Base-by-base conservation (phyloP, 2,113 vertebrate species). In the Pachypanchax playfairii region DNA sequence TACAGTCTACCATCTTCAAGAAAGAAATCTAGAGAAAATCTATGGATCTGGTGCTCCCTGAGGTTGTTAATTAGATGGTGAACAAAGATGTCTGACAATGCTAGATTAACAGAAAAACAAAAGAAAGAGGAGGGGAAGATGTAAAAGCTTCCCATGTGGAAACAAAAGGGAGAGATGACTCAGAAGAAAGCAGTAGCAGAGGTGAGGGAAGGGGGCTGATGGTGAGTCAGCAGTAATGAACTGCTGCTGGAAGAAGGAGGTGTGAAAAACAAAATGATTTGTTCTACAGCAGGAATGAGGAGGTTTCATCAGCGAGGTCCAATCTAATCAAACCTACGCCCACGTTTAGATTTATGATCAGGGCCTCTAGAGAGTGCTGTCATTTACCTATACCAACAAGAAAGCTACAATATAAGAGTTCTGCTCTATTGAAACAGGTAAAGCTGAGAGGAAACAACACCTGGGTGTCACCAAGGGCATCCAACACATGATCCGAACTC, bases 381-480 rank as follows among this genome's bases (percentile, higher is more conserved):
- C 62, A 50, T 71, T 70, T 50, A 47, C 56, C 33, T 39, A 55
- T 2, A 65, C 44, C 44, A 55, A 36, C 49, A 7, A 63, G n/a
- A 70, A 52, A 22, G 50, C 61, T 77, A 79, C n/a, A 21, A 21
- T 21, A 41, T 0, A n/a, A 61, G 46, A 46, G 28, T 62, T 49
- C 65, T 62, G 69, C 51, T 75, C 78, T 84, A 82, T 9, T 51
- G 61, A 64, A 56, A 65, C 24, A 39, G 26, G 61, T 29, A 44
- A 69, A 80, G 17, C 46, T 51, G 18, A 28, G 22, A 50, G 26
- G 21, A 63, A 51, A 78, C 51, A 82, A 89, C 80, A 92, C 85
- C 90, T 89, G 83, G 66, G 65, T 58, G 73, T 85, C 76, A 88
- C 84, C 86, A 89, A 70, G 73, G 69, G 82, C 88, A 88, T 87